phyloP scores from a whole-genome alignment of 2,113 vertebrate genomes.

The Apteryx owenii region DNA sequence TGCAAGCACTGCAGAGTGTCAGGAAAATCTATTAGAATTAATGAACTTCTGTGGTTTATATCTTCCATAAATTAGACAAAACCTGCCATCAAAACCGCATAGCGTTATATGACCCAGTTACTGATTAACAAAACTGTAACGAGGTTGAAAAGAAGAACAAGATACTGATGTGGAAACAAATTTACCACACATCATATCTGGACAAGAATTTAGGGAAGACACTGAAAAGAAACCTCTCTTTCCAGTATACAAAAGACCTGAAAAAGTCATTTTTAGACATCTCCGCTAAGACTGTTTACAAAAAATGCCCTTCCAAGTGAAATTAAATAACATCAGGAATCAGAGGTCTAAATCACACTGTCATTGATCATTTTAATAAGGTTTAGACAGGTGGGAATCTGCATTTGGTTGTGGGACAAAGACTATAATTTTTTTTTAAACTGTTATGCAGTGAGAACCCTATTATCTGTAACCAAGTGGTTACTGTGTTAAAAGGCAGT shows the following conservation, averaged over 20 bases:
- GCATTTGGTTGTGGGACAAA: background rate
- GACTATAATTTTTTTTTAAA: background rate
- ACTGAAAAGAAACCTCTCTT: background rate
- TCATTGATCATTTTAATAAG: background rate
- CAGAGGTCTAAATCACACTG: background rate
- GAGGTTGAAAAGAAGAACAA: background rate
- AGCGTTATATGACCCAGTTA: background rate
- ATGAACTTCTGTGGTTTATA: background rate
- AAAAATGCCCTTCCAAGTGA: background rate
- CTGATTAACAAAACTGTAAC: background rate
- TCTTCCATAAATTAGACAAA: constrained; percentile 9
- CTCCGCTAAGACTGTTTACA: background rate
- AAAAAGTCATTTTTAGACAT: background rate
- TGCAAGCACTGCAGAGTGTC: background rate
- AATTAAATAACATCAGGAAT: background rate
- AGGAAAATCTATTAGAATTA: background rate
- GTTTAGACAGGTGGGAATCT: background rate
- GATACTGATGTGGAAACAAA: background rate
- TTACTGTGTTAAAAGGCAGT: background rate
- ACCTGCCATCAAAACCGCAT: background rate
- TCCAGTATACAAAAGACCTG: background rate
- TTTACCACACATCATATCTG: background rate
- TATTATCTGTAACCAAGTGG: background rate
- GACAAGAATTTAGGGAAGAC: background rate
- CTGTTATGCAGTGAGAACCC: background rate